phyloP scores from a whole-genome alignment of 2,797 vertebrate genomes.

The Simalia tracyae region DNA sequence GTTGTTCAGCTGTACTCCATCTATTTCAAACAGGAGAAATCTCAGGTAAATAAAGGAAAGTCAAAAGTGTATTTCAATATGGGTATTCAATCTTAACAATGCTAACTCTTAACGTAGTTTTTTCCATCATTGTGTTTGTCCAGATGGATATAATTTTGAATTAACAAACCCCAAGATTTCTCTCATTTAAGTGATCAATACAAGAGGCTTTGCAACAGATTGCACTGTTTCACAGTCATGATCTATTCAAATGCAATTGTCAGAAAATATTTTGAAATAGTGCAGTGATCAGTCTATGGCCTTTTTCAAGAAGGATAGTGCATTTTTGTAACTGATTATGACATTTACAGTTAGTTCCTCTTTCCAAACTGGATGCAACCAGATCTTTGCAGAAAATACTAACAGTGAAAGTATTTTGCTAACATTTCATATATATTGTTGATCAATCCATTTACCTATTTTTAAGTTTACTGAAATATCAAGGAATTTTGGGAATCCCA shows the following conservation, averaged over 20 bases:
- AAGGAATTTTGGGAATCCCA: not conserved
- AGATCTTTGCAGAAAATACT: not conserved
- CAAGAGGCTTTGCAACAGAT: too few species aligned
- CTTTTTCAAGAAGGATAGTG: too few species aligned
- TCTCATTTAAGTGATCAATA: not conserved
- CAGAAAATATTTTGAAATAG: not conserved
- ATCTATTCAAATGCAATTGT: not conserved
- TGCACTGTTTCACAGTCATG: not conserved
- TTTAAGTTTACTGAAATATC: conserved; percentile 36
- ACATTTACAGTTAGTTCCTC: not conserved
- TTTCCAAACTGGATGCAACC: not conserved
- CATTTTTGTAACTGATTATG: not conserved
- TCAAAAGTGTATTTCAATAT: too few species aligned
- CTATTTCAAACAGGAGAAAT: too few species aligned
- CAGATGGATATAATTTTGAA: not conserved
- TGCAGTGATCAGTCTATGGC: not conserved
- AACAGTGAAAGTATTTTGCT: conserved; percentile 4
- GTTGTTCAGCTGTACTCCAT: too few species aligned
- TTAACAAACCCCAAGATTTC: not conserved
- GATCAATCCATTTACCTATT: not conserved
- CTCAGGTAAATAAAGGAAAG: too few species aligned
- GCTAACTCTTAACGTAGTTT: not conserved
- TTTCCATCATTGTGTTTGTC: not conserved
- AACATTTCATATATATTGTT: conserved; percentile 1
- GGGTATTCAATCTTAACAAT: too few species aligned